phyloP scores from a whole-genome alignment of 2,113 vertebrate species.

The Shinisaurus crocodilurus region DNA sequence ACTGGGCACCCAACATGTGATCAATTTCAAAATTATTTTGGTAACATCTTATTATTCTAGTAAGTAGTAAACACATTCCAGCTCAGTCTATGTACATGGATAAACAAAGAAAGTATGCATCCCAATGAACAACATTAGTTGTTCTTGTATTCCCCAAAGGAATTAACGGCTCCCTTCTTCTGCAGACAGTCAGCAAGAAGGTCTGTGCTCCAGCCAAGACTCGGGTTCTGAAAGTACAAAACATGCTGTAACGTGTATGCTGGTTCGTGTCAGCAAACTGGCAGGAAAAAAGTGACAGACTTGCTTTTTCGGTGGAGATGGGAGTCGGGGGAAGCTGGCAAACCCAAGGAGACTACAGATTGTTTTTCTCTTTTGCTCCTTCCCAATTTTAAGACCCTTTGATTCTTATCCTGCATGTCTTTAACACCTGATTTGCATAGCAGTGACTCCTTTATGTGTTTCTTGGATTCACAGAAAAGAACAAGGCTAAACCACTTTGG shows the following conservation, averaged over 20 bases:
- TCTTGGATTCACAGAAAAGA: conserved; percentile 49
- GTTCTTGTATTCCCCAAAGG: neutral
- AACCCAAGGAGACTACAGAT: neutral
- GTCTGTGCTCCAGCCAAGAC: neutral
- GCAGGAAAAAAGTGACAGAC: neutral
- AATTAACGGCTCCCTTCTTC: neutral
- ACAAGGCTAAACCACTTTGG: conserved; percentile 36
- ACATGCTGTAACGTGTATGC: conserved; percentile 26
- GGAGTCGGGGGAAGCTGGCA: conserved; percentile 29
- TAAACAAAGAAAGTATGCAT: conserved; percentile 7
- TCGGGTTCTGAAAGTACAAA: conserved; percentile 13
- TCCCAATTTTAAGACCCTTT: conserved; percentile 6
- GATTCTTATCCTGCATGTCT: conserved; percentile 25
- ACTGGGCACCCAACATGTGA: neutral
- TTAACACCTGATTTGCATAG: conserved; percentile 31
- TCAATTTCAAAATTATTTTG: neutral
- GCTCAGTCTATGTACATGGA: neutral
- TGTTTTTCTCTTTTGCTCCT: conserved; percentile 31
- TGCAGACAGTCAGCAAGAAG: neutral
- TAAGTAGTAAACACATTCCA: neutral
- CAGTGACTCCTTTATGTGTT: conserved; percentile 10
- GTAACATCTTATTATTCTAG: neutral
- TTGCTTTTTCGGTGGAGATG: neutral
- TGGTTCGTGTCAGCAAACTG: conserved; percentile 32
- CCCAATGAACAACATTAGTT: neutral